Percentiles rank a stretch among this genome's conserved stretches.
Conservation (phyloP, 2,797 vertebrate genomes). For the Pseudochirops corinnae region DNA sequence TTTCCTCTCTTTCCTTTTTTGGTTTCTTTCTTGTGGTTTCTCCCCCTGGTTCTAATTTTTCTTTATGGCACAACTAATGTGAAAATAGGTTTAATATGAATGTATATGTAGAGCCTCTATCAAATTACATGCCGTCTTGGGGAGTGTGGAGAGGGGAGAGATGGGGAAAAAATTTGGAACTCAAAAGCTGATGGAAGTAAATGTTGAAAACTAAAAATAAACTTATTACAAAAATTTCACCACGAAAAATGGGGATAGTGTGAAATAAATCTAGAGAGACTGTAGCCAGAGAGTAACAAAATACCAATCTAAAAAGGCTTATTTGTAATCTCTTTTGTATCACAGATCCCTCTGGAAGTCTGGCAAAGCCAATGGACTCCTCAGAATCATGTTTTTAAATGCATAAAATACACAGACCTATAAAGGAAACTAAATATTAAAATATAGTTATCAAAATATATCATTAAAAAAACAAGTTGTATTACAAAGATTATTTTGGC, state of each 20-base stretch:
- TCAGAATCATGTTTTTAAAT: background rate
- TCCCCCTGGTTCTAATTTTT: too few species aligned
- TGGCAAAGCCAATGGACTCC: background rate
- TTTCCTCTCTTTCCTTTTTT: too few species aligned
- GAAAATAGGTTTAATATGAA: too few species aligned
- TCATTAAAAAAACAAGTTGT: background rate
- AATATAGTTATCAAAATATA: background rate
- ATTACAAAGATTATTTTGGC: background rate
- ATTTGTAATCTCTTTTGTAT: background rate
- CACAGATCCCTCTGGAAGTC: background rate
- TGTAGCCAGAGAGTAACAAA: background rate
- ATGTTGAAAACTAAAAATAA: too few species aligned
- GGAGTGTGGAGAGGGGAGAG: too few species aligned
- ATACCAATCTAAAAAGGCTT: background rate
- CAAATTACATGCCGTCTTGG: too few species aligned
- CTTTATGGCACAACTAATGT: too few species aligned
- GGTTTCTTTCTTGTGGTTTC: too few species aligned
- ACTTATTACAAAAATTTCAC: too few species aligned
- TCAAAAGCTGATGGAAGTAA: too few species aligned
- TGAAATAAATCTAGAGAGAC: background rate
- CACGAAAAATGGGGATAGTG: background rate
- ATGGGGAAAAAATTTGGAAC: too few species aligned
- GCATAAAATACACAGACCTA: background rate
- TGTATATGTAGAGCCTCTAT: too few species aligned
- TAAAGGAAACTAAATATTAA: background rate